Conservation (phyloP, 1,140 invertebrate genomes). For the Ceratina japonica region DNA sequence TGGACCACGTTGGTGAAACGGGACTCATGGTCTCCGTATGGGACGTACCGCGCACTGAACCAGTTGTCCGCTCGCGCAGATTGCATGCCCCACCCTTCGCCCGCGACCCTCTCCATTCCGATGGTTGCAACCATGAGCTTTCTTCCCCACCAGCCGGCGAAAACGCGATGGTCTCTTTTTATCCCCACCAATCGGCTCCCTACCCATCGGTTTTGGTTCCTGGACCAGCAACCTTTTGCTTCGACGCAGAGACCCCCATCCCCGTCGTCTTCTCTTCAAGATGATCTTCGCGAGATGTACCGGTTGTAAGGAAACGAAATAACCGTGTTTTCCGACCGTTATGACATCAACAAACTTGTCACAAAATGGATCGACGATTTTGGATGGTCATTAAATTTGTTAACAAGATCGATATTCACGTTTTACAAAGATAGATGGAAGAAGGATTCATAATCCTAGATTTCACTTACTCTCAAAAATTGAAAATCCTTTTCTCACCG, state of each 20-base stretch:
- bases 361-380: no score
- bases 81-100: slow-evolving; percentile 55
- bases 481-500: no score
- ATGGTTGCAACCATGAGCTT: neutral
- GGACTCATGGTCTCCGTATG: slow-evolving; percentile 72
- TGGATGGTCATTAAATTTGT: no score
- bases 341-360: no score
- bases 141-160: slow-evolving; percentile 20
- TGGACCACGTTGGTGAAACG: slow-evolving; percentile 70
- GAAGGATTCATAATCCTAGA: no score
- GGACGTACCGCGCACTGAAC: slow-evolving; percentile 72
- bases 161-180: slow-evolving; percentile 1
- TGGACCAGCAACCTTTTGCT: slow-evolving; percentile 44
- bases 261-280: slow-evolving; percentile 8
- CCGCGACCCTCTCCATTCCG: neutral
- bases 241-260: slow-evolving; percentile 31
- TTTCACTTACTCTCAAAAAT: no score
- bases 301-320: slow-evolving; percentile 13
- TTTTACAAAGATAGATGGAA: no score
- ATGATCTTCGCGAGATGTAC: slow-evolving; percentile 17
- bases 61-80: slow-evolving; percentile 55
- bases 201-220: neutral
- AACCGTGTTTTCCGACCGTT: no score
- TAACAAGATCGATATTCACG: no score
- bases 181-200: slow-evolving; percentile 29